These are phyloP conservation scores for Aythya baeri DNA, from an alignment of 2,113 vertebrate genomes.

Conservation along the genomic window DNA sequence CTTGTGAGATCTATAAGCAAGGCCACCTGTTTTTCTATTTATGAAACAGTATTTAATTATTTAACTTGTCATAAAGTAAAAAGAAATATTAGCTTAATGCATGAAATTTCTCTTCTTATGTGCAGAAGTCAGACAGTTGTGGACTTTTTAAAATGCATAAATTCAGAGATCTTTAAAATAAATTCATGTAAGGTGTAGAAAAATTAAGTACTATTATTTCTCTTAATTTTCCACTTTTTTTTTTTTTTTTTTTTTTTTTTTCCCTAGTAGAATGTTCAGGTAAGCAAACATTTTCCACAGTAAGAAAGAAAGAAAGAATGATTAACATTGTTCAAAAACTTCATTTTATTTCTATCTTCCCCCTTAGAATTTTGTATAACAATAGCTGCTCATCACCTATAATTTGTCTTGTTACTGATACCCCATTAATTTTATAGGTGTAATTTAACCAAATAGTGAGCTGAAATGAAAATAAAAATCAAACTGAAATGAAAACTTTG, in stretches of 20 bases:
- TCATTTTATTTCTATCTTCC: neutral
- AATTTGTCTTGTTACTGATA: neutral
- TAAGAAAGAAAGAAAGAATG: neutral
- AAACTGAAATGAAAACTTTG: neutral
- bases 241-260: neutral
- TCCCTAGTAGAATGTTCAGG: accelerated
- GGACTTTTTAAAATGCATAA: neutral
- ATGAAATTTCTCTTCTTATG: neutral
- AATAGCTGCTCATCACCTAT: accelerated
- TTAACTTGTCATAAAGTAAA: neutral
- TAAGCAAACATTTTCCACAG: neutral
- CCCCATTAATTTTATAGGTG: neutral
- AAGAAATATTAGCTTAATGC: neutral
- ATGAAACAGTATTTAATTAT: neutral
- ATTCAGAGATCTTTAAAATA: neutral
- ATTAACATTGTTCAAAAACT: neutral
- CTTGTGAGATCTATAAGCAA: neutral
- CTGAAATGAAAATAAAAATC: neutral
- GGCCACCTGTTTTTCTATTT: neutral
- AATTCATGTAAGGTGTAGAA: neutral
- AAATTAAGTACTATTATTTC: neutral
- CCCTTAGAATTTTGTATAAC: neutral
- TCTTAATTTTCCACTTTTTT: neutral
- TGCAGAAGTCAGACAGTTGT: neutral
- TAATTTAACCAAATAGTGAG: neutral